Percentiles rank a stretch among this genome's conserved stretches.
Evolutionary conservation across 2,888 invertebrate genomes (phyloP).

Genomic region (Conomelus anceps): DNA sequence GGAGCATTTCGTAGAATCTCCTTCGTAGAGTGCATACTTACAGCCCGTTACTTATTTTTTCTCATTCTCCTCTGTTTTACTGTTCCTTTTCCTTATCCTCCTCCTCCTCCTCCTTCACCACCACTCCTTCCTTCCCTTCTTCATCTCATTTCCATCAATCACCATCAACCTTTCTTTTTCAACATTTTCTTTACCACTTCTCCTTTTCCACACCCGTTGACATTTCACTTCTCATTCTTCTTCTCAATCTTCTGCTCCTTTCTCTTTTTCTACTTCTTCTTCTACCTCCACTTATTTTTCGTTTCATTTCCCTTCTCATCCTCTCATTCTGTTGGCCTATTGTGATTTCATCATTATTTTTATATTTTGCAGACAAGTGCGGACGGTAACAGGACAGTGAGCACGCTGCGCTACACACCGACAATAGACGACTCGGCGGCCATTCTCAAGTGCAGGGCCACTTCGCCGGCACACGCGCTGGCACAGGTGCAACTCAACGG

Average conservation of each 20-base stretch:
- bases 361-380: constrained; percentile 12
- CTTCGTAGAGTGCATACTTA: not conserved
- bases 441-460: constrained; percentile 39
- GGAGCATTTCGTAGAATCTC: not conserved
- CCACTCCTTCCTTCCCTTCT: too few relatives aligned
- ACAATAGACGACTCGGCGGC: constrained; percentile 40
- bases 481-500: too few relatives aligned
- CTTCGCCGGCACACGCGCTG: constrained; percentile 31
- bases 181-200: not conserved
- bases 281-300: not conserved
- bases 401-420: constrained; percentile 40
- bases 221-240: not conserved
- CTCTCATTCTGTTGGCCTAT: not conserved
- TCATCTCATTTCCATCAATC: not conserved
- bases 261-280: not conserved
- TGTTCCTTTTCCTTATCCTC: not conserved
- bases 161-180: not conserved
- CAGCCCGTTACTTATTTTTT: not conserved
- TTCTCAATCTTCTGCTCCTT: not conserved
- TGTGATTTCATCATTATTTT: not conserved
- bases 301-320: not conserved
- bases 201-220: not conserved
- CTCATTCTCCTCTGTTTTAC: not conserved
- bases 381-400: constrained; percentile 40
- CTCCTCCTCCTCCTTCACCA: not conserved